phyloP scores from a whole-genome alignment of 2,113 vertebrate species.

The mouse (Mus musculus) region DNA sequence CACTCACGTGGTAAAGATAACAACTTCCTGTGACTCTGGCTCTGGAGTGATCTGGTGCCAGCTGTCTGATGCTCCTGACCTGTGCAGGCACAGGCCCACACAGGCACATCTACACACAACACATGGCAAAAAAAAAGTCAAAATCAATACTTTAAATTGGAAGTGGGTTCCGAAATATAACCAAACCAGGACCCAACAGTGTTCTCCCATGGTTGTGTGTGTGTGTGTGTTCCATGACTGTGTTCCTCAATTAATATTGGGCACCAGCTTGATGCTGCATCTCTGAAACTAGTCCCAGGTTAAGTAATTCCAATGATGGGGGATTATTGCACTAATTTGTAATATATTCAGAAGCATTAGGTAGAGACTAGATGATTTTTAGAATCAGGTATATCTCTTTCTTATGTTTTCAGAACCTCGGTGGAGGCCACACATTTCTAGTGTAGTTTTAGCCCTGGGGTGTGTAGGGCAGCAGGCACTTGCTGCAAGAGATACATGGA shows the following conservation, averaged over 20 bases:
- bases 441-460: neutral
- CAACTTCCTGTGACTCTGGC: neutral
- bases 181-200: neutral
- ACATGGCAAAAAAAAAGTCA: neutral
- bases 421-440: neutral
- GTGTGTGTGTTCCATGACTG: neutral
- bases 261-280: neutral
- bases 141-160: neutral
- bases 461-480: neutral
- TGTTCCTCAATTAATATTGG: neutral
- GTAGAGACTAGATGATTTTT: neutral
- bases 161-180: neutral
- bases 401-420: neutral
- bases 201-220: neutral
- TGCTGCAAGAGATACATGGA: too few species aligned
- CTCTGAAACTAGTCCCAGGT: constrained; percentile 17
- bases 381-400: neutral
- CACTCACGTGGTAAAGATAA: neutral
- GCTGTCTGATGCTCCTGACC: neutral
- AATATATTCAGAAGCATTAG: neutral
- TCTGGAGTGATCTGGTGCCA: neutral
- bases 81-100: neutral
- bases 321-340: neutral
- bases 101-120: neutral
- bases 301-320: neutral